Evolutionary conservation across 1,140 invertebrate species (phyloP), one percentile per base, ranked within the genome.

Genomic region (Leucophenga varia): DNA sequence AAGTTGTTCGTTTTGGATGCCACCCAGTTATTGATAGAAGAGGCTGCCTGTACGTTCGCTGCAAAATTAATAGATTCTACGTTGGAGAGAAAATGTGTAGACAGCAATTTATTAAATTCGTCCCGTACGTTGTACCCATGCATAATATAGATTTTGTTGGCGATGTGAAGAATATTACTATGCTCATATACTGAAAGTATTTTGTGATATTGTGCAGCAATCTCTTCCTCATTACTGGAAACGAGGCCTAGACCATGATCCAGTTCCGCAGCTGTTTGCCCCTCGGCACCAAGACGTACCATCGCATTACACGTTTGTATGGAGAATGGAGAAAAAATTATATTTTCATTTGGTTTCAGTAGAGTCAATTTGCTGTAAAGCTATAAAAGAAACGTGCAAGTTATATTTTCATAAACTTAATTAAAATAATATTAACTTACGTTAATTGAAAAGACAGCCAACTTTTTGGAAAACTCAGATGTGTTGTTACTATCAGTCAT

Each of bases 241-340:
- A 75, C 45, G 2, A 84, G 52, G 41, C 75, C 69, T 2, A 84
- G 59, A 28, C 57, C 60, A 3, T 49, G 52, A 28, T 77, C 72
- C 18, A 87, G 57, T 65, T 86, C 76, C 1, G 72, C 38, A 5
- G 77, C 76, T 1, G 84, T 83, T 10, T 72, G 50, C 5, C 78
- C 79, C 9, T 45, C 56, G 7, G 85, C 77, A 2, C 82, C 85
- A 17, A 79, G 45, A 4, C 76, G 78, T 30, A 81, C 69, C 72
- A 86, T 75, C 1, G 80, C 79, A 19, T 86, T 60, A 14, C 80
- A 77, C 16, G 78, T 78, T 28, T 81, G 61, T 22, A 83, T 72
- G 32, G 82, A 85, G 28, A 82, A 72, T 3, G 84, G 81, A 3
- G 84, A 86, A 54, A 77, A 77, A 30, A 85, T 72, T 2, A 84